phyloP scores from a whole-genome alignment of 1,140 invertebrate genomes.

The Drosophila mojavensis region DNA sequence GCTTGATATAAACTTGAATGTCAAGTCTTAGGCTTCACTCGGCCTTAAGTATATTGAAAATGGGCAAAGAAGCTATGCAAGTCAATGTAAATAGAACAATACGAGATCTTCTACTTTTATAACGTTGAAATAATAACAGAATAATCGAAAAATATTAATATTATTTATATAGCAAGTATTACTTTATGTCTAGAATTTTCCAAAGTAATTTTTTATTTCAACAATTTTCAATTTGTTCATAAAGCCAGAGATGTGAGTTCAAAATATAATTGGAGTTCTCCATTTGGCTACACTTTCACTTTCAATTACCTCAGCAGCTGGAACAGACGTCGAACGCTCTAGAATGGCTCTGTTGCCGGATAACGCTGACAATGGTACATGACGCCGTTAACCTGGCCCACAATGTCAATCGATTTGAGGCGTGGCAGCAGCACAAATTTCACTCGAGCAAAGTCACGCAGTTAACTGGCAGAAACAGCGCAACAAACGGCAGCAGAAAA shows the following conservation, averaged over 20 bases:
- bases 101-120: no score
- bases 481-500: constrained; percentile 26
- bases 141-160: no score
- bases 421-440: constrained; percentile 72
- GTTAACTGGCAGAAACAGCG: constrained; percentile 18
- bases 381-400: constrained; percentile 37
- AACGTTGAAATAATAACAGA: no score
- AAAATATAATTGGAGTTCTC: constrained; percentile 3
- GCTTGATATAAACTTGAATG: no score
- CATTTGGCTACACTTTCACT: constrained; percentile 40
- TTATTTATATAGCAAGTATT: no score
- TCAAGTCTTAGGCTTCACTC: no score
- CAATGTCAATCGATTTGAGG: constrained; percentile 65
- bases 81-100: no score
- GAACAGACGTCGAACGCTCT: constrained; percentile 34
- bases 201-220: no score
- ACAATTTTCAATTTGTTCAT: no score
- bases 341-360: constrained; percentile 40
- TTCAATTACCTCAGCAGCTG: constrained; percentile 5
- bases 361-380: constrained; percentile 41
- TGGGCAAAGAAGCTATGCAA: no score
- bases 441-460: constrained; percentile 58
- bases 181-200: no score
- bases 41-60: no score
- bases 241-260: neutral